Percentiles rank a stretch among this genome's conserved stretches.
These are phyloP conservation scores for Anthopleura xanthogrammica DNA, from an alignment of 92 coral and sea anemone species.

Conservation along the genomic window DNA sequence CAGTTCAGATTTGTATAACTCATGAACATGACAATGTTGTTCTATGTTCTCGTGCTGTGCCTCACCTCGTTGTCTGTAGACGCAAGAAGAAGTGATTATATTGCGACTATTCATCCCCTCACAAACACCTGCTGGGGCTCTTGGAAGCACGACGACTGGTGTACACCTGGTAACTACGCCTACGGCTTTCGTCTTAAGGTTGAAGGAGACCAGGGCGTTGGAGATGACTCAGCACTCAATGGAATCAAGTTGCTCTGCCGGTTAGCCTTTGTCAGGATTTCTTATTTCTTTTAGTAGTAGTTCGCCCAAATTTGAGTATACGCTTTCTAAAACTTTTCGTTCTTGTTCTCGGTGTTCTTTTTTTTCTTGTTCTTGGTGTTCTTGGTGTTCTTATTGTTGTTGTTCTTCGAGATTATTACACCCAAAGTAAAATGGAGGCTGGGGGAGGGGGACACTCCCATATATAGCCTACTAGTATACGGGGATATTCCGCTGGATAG, in stretches of 20 bases:
- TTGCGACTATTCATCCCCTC: background rate
- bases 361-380: too few species aligned
- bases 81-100: background rate
- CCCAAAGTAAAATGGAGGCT: too few species aligned
- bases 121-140: background rate
- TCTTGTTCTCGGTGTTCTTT: too few species aligned
- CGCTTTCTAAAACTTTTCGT: too few species aligned
- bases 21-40: background rate
- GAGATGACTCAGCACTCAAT: conserved; percentile 12
- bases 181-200: background rate
- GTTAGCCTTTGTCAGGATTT: background rate
- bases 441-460: too few species aligned
- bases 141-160: background rate
- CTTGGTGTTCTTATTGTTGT: too few species aligned
- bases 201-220: background rate
- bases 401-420: too few species aligned
- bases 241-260: background rate
- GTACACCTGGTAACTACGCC: background rate
- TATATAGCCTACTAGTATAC: too few species aligned
- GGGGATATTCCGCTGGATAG: too few species aligned
- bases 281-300: background rate
- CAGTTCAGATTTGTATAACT: background rate
- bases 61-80: background rate
- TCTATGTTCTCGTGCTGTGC: background rate
- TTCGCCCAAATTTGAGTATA: too few species aligned